These are phyloP conservation scores for Hiodon tergisus DNA, from an alignment of 2,113 vertebrate species.

Conservation along the genomic window DNA sequence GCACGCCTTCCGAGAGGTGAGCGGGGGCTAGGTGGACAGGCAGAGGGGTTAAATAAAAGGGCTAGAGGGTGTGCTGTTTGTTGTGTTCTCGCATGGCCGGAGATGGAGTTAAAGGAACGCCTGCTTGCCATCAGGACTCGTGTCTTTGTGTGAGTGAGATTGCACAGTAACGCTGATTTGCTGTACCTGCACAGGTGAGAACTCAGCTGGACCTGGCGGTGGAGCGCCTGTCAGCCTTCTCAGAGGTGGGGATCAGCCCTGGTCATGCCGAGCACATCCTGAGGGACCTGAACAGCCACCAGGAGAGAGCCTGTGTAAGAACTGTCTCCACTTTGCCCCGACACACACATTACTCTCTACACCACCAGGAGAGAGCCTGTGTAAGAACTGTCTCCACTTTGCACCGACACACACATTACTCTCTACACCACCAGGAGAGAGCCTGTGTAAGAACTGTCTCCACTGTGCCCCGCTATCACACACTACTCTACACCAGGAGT, in stretches of 20 bases:
- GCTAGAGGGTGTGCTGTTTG: not conserved
- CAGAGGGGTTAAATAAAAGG: not conserved
- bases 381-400: conserved; percentile 58
- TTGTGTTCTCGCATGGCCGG: not conserved
- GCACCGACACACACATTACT: not conserved
- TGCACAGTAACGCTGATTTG: not conserved
- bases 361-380: conserved; percentile 73
- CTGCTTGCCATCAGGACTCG: not conserved
- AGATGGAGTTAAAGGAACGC: not conserved
- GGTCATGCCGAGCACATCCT: conserved; percentile 81
- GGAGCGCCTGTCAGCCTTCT: conserved; percentile 73
- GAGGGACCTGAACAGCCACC: conserved; percentile 73
- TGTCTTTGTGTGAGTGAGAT: conserved; percentile 8
- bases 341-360: not conserved
- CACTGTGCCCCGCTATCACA: not conserved
- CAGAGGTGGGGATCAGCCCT: conserved; percentile 82
- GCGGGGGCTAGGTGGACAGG: conserved; percentile 19
- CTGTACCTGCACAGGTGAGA: conserved; percentile 64
- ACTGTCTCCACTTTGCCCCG: not conserved
- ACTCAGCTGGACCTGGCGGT: conserved; percentile 68
- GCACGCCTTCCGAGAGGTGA: conserved; percentile 87
- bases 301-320: conserved; percentile 79
- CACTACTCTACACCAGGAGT: not conserved
- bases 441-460: conserved; percentile 65
- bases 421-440: conserved; percentile 70